These are phyloP conservation scores for Galemys pyrenaicus DNA, from an alignment of 2,113 vertebrate species.

Conservation along the genomic window DNA sequence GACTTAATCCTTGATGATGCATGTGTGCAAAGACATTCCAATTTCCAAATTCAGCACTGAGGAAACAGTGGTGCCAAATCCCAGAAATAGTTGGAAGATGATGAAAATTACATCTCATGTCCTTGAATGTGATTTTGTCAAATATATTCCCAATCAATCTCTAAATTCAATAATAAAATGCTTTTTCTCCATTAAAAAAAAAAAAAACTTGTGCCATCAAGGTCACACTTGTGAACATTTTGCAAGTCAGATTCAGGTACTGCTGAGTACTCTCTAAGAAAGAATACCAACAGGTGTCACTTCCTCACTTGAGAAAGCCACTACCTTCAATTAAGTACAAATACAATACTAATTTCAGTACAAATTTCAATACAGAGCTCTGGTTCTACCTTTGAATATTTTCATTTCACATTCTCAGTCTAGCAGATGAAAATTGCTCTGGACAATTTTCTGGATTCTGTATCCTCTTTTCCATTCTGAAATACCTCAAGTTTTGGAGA, in stretches of 20 bases:
- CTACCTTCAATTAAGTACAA: too few species aligned
- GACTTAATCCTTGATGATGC: neutral
- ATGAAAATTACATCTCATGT: conserved; percentile 70
- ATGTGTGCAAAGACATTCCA: conserved; percentile 41
- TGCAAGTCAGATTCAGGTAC: neutral
- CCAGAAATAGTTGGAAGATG: conserved; percentile 68
- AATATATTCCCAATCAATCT: conserved; percentile 77
- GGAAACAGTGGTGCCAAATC: conserved; percentile 36
- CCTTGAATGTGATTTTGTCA: conserved; percentile 73
- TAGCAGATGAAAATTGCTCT: neutral
- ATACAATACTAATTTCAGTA: neutral
- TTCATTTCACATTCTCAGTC: neutral
- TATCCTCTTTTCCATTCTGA: neutral
- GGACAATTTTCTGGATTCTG: neutral
- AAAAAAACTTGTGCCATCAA: neutral
- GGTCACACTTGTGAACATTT: neutral
- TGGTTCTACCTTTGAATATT: neutral
- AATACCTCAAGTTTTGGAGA: neutral
- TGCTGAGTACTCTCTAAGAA: neutral
- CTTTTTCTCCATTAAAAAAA: neutral
- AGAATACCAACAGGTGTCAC: neutral
- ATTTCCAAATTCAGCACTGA: conserved; percentile 52
- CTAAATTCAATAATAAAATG: conserved; percentile 71
- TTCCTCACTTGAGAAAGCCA: neutral
- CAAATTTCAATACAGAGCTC: neutral